Conservation (phyloP, 2,888 invertebrate species). For the Epinotia bilunana region DNA sequence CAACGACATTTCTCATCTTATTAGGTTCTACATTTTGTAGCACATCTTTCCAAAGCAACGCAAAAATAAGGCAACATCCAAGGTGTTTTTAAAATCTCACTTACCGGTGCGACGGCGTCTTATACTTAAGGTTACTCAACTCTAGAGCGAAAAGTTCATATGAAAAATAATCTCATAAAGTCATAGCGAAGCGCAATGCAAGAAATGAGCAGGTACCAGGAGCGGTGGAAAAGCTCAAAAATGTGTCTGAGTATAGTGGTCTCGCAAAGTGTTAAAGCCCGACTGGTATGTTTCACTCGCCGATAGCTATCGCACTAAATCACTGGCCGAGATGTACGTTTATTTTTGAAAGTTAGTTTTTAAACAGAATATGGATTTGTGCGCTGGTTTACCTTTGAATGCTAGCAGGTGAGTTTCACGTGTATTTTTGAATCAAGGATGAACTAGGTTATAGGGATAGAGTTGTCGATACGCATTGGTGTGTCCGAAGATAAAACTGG, state of each 20-base stretch:
- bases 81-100: conserved; percentile 5
- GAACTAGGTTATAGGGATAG: conserved; percentile 5
- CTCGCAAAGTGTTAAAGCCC: conserved; percentile 37
- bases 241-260: conserved; percentile 31
- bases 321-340: conserved; percentile 59
- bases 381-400: conserved; percentile 35
- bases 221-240: conserved; percentile 40
- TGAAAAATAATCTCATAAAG: conserved; percentile 36
- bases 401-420: conserved; percentile 40
- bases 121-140: conserved; percentile 30
- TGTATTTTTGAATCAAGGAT: conserved; percentile 42
- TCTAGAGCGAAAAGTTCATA: conserved; percentile 18
- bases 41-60: background rate
- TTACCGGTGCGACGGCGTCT: background rate
- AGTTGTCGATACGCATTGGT: background rate
- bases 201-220: conserved; percentile 35
- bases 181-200: conserved; percentile 29
- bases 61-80: conserved; percentile 1
- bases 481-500: background rate
- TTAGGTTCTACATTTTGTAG: background rate
- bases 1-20: background rate
- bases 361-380: conserved; percentile 50
- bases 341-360: conserved; percentile 65
- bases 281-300: conserved; percentile 75
- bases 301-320: conserved; percentile 73